Conservation (phyloP, 2,113 vertebrate genomes). For the Hippocampus abdominalis region DNA sequence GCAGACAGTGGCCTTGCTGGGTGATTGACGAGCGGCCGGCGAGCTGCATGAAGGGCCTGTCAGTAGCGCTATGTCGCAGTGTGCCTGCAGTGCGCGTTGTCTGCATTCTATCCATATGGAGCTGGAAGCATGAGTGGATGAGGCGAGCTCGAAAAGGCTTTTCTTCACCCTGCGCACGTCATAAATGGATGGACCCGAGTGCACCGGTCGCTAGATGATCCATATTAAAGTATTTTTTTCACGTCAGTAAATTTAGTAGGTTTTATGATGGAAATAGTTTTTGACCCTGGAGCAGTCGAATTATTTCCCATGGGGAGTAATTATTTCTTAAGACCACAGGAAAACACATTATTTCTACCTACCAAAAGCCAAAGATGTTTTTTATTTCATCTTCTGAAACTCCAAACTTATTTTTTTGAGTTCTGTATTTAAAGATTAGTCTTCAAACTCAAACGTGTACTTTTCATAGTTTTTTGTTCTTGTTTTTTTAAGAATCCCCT, state of each 20-base stretch:
- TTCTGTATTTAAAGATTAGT: neutral
- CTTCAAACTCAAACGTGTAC: neutral
- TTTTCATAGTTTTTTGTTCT: too few relatives aligned
- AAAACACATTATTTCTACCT: neutral
- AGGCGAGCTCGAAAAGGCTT: neutral
- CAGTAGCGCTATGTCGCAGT: conserved; percentile 56
- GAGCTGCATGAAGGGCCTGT: conserved; percentile 66
- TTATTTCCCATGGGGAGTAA: neutral
- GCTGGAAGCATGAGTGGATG: neutral
- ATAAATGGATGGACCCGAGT: neutral
- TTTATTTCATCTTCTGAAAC: neutral
- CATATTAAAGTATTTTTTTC: neutral
- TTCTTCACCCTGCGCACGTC: neutral
- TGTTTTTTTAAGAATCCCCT: too few relatives aligned
- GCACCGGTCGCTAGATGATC: neutral
- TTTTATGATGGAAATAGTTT: neutral
- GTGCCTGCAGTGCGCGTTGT: conserved; percentile 39
- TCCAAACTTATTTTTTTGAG: neutral
- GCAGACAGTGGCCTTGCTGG: conserved; percentile 50
- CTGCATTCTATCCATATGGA: neutral
- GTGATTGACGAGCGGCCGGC: conserved; percentile 65
- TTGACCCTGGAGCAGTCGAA: neutral
- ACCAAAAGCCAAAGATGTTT: neutral
- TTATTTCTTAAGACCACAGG: neutral
- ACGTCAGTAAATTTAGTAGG: neutral